A percentile compares a stretch with the other conserved stretches of the same genome.
Conservation (phyloP, 2,113 vertebrate species). For the Mungos mungo region DNA sequence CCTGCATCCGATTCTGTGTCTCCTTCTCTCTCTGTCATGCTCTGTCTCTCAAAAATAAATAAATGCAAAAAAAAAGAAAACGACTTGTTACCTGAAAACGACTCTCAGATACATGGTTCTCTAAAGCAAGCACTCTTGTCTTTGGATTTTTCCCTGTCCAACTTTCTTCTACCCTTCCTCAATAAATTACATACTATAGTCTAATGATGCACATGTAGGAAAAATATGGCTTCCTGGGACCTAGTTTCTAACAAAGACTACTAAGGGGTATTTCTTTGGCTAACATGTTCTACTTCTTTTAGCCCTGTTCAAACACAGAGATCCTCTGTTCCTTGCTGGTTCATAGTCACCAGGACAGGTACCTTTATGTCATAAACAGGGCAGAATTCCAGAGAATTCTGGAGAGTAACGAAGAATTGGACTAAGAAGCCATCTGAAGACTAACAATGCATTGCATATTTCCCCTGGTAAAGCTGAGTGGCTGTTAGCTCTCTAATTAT, state of each 20-base stretch:
- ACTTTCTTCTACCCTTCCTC: background rate
- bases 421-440: slow-evolving; percentile 62
- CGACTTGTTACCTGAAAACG: background rate
- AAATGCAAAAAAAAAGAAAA: background rate
- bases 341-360: slow-evolving; percentile 29
- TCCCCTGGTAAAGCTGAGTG: slow-evolving; percentile 74
- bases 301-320: slow-evolving; percentile 49
- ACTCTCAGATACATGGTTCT: background rate
- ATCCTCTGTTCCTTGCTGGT: slow-evolving; percentile 44
- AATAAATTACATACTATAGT: background rate
- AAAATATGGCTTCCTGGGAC: slow-evolving; percentile 34
- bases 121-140: background rate
- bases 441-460: slow-evolving; percentile 71
- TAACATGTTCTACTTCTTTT: slow-evolving; percentile 50
- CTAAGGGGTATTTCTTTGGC: slow-evolving; percentile 49
- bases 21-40: no score
- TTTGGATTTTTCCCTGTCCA: background rate
- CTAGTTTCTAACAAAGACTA: background rate
- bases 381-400: slow-evolving; percentile 61
- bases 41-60: no score
- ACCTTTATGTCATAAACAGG: background rate
- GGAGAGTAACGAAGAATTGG: slow-evolving; percentile 60
- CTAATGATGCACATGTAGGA: background rate
- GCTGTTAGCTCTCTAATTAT: slow-evolving; percentile 74
- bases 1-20: no score